phyloP scores from a whole-genome alignment of 2,113 vertebrate species.

The Echinops telfairi region DNA sequence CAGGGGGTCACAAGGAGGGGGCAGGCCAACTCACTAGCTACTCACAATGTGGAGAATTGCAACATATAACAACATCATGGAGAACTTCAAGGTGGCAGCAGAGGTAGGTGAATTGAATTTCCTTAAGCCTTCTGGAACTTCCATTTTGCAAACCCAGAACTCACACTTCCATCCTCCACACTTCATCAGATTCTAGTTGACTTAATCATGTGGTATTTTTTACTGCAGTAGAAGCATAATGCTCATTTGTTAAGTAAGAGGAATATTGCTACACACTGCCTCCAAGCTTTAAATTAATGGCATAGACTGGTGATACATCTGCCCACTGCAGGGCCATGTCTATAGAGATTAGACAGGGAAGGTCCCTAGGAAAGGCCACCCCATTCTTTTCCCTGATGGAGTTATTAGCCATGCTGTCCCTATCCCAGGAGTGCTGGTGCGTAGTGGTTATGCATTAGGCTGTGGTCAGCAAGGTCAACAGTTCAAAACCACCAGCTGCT shows the following conservation, averaged over 20 bases:
- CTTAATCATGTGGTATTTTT: neutral
- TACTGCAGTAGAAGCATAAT: neutral
- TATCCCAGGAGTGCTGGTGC: neutral
- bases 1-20: neutral
- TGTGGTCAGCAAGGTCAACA: too few species aligned
- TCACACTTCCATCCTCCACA: neutral
- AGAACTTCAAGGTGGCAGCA: neutral
- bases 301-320: neutral
- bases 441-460: too few species aligned
- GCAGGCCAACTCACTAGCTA: neutral
- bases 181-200: neutral
- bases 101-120: neutral
- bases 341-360: neutral
- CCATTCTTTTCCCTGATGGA: neutral
- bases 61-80: too few species aligned
- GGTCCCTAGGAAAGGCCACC: neutral
- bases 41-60: neutral
- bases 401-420: neutral
- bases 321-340: neutral
- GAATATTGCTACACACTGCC: neutral
- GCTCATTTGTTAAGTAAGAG: conserved; percentile 11
- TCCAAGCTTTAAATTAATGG: neutral
- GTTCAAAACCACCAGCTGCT: too few species aligned
- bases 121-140: neutral
- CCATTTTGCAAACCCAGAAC: neutral